These are phyloP conservation scores for Novumbra hubbsi DNA, from an alignment of 2,797 vertebrate species.

Conservation along the genomic window DNA sequence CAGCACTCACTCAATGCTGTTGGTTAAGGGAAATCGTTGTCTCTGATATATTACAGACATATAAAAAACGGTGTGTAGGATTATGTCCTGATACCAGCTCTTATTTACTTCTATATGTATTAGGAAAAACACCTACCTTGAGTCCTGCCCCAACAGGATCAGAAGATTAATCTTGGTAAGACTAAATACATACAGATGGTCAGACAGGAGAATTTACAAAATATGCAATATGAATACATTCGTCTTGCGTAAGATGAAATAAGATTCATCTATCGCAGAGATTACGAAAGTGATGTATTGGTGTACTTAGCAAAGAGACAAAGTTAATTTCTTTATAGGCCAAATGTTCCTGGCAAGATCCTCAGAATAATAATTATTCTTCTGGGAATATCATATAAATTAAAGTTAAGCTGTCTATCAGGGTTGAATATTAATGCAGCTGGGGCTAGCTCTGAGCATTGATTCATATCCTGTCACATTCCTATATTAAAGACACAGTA, in stretches of 20 bases:
- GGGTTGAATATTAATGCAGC: slow-evolving; percentile 73
- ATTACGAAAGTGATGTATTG: slow-evolving; percentile 86
- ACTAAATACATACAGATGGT: slow-evolving; percentile 89
- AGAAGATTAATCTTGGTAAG: slow-evolving; percentile 91
- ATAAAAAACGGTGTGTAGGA: slow-evolving; percentile 79
- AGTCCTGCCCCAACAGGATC: slow-evolving; percentile 83
- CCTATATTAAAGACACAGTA: slow-evolving; percentile 49
- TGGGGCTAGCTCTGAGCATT: slow-evolving; percentile 58
- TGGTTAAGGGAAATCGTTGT: slow-evolving; percentile 61
- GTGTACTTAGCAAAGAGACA: slow-evolving; percentile 81
- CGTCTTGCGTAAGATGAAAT: slow-evolving; percentile 83
- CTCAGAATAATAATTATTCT: slow-evolving; percentile 76
- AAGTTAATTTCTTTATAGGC: slow-evolving; percentile 84
- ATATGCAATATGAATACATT: slow-evolving; percentile 92
- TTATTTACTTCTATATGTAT: slow-evolving; percentile 77
- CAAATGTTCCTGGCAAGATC: slow-evolving; percentile 74
- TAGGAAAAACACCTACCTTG: slow-evolving; percentile 82
- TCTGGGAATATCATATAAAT: slow-evolving; percentile 78
- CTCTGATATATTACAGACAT: slow-evolving; percentile 76
- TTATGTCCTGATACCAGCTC: slow-evolving; percentile 83
- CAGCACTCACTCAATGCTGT: slow-evolving; percentile 43
- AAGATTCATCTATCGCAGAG: slow-evolving; percentile 83
- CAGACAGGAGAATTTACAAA: slow-evolving; percentile 92
- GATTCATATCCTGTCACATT: slow-evolving; percentile 66
- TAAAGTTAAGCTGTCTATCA: slow-evolving; percentile 74